Percentiles rank a stretch among this genome's conserved stretches.
These are phyloP conservation scores for Silurus glanis DNA, from an alignment of 2,113 vertebrate genomes.

Conservation along the genomic window DNA sequence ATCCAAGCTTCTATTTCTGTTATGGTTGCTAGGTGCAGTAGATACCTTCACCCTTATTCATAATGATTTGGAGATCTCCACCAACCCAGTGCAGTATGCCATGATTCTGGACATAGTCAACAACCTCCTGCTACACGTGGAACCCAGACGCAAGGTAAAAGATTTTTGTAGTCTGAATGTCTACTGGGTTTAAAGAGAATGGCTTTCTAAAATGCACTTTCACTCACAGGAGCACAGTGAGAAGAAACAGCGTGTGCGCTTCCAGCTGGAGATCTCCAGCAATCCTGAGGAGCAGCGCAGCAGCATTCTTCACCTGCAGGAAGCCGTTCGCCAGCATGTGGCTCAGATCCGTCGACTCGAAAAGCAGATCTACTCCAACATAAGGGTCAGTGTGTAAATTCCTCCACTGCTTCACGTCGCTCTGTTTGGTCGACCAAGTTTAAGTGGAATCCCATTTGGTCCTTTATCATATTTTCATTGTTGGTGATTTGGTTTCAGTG, in stretches of 20 bases:
- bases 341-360: slow-evolving; percentile 90
- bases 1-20: background rate
- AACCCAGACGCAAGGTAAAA: slow-evolving; percentile 91
- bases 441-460: too few relatives aligned
- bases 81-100: slow-evolving; percentile 95
- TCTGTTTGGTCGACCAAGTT: background rate
- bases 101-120: slow-evolving; percentile 99
- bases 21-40: slow-evolving; percentile 80
- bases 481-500: background rate
- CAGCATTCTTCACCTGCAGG: slow-evolving; percentile 93
- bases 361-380: slow-evolving; percentile 96
- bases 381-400: slow-evolving; percentile 75
- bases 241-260: slow-evolving; percentile 96
- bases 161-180: background rate
- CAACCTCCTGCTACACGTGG: slow-evolving; percentile 92
- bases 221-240: slow-evolving; percentile 90
- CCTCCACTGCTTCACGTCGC: background rate
- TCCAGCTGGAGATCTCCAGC: slow-evolving; percentile 97
- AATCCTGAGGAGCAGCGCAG: slow-evolving; percentile 98
- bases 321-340: slow-evolving; percentile 92
- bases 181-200: background rate
- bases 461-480: background rate
- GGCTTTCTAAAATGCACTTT: background rate
- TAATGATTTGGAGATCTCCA: slow-evolving; percentile 95
- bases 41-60: slow-evolving; percentile 98